A percentile compares a stretch with the other conserved stretches of the same genome.
These are phyloP conservation scores for Thymelicus sylvestris DNA, from an alignment of 2,888 invertebrate species.

Conservation along the genomic window DNA sequence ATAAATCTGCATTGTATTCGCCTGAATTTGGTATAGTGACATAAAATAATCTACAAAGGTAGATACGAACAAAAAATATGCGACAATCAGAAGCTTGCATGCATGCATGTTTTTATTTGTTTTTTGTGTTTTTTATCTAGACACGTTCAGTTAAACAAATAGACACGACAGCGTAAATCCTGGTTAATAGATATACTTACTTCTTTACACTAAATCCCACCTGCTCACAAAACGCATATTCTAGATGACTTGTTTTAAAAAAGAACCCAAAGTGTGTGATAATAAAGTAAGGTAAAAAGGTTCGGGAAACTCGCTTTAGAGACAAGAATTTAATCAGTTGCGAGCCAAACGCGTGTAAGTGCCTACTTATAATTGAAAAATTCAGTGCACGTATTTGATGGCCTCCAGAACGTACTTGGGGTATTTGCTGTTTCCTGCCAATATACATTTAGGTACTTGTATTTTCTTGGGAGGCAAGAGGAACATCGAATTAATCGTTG, in stretches of 20 bases:
- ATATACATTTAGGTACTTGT: conserved; percentile 31
- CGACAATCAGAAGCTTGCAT: no score
- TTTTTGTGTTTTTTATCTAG: no score
- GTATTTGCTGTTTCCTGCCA: conserved; percentile 39
- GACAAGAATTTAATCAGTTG: conserved; percentile 51
- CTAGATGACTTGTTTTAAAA: conserved; percentile 7
- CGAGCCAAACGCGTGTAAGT: conserved; percentile 39
- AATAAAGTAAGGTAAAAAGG: conserved; percentile 24
- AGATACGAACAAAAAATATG: no score
- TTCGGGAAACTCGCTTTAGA: conserved; percentile 23
- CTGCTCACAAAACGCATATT: background rate
- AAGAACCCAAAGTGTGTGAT: conserved; percentile 12
- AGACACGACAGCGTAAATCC: no score
- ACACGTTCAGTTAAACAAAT: no score
- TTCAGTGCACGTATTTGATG: conserved; percentile 50
- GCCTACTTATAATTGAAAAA: conserved; percentile 49
- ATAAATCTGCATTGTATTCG: background rate
- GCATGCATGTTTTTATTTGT: no score
- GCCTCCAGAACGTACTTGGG: conserved; percentile 38
- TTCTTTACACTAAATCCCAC: background rate
- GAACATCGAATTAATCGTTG: conserved; percentile 4
- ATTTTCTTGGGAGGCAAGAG: conserved; percentile 17
- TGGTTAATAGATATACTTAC: background rate
- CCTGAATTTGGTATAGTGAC: background rate
- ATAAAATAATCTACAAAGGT: no score